These are phyloP conservation scores for Phragmatobia fuliginosa DNA, from an alignment of 2,888 invertebrate species.

Conservation along the genomic window DNA sequence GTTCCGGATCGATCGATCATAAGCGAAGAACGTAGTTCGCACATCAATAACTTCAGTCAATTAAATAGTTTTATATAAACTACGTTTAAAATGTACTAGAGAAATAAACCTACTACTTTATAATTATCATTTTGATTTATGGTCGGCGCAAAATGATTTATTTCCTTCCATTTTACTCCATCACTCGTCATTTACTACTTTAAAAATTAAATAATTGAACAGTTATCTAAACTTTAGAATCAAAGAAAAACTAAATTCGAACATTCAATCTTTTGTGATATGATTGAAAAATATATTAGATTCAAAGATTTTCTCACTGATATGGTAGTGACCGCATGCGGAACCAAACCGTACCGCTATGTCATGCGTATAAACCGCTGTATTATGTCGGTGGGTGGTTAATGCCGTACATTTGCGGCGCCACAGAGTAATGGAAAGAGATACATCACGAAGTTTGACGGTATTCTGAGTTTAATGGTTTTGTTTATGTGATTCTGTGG, in stretches of 20 bases:
- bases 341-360: slow-evolving; percentile 34
- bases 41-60: too few relatives aligned
- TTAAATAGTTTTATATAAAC: too few relatives aligned
- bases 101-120: too few relatives aligned
- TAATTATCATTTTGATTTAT: too few relatives aligned
- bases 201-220: too few relatives aligned
- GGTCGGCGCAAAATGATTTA: too few relatives aligned
- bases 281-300: slow-evolving; percentile 8
- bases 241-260: not conserved
- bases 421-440: slow-evolving; percentile 39
- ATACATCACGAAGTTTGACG: slow-evolving; percentile 15
- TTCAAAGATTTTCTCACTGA: slow-evolving; percentile 15
- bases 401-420: slow-evolving; percentile 25
- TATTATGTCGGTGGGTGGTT: slow-evolving; percentile 34
- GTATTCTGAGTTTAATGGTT: slow-evolving; percentile 14
- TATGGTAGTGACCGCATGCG: slow-evolving; percentile 31
- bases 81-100: too few relatives aligned
- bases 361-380: slow-evolving; percentile 45
- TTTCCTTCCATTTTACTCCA: too few relatives aligned
- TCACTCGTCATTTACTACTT: too few relatives aligned
- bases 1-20: too few relatives aligned
- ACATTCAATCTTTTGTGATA: not conserved
- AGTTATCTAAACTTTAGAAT: too few relatives aligned
- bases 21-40: too few relatives aligned
- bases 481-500: slow-evolving; percentile 13